These are phyloP conservation scores for Sialis fuliginosa DNA, from an alignment of 2,888 invertebrate species.

Conservation along the genomic window DNA sequence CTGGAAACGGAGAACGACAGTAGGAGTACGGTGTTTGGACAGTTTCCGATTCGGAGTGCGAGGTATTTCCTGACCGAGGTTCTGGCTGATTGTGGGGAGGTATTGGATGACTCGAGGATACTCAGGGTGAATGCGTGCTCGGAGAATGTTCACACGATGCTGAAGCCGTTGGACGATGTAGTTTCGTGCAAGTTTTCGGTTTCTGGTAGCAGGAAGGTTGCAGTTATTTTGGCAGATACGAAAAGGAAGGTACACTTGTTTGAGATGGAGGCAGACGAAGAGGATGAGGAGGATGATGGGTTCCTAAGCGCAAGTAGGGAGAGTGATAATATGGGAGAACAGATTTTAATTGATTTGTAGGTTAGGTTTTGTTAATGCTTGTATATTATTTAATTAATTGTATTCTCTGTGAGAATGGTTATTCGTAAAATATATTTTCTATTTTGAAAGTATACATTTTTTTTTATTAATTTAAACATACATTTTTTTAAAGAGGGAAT, in stretches of 20 bases:
- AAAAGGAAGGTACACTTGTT: constrained; percentile 66
- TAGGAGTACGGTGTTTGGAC: constrained; percentile 16
- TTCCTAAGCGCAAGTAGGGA: constrained; percentile 22
- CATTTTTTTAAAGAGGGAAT: no score
- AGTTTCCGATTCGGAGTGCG: constrained; percentile 15
- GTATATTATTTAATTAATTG: background rate
- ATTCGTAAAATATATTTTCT: no score
- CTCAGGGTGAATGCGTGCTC: constrained; percentile 33
- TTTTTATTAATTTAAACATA: no score
- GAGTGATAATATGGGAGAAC: constrained; percentile 10
- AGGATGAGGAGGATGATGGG: constrained; percentile 69
- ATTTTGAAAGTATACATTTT: no score
- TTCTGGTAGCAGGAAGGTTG: constrained; percentile 68
- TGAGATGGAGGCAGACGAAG: constrained; percentile 87
- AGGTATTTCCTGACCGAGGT: constrained; percentile 19
- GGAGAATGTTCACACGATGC: constrained; percentile 30
- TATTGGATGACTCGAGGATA: constrained; percentile 20
- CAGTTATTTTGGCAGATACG: constrained; percentile 67
- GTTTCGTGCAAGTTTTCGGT: constrained; percentile 57
- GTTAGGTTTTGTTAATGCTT: background rate
- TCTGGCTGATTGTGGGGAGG: constrained; percentile 6
- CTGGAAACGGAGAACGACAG: constrained; percentile 32
- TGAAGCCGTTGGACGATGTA: constrained; percentile 47
- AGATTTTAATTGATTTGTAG: constrained; percentile 3
- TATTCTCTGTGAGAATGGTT: no score